phyloP scores from a whole-genome alignment of 1,140 invertebrate species.

The Ericerus pela region DNA sequence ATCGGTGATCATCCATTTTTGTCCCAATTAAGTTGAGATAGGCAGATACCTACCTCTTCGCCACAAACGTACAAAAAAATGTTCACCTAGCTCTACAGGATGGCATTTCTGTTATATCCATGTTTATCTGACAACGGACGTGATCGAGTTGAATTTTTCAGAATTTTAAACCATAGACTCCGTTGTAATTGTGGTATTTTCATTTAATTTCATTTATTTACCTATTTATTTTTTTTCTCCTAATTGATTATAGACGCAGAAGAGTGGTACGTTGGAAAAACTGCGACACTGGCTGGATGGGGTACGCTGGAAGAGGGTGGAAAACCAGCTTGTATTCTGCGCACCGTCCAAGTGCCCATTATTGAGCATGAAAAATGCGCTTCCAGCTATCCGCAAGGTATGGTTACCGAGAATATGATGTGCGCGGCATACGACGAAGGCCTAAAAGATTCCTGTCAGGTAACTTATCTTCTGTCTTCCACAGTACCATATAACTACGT shows the following conservation, averaged over 20 bases:
- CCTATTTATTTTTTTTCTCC: not conserved
- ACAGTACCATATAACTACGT: not conserved
- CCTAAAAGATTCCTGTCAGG: conserved; percentile 70
- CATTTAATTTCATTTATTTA: too few relatives aligned
- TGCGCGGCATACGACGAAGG: conserved; percentile 67
- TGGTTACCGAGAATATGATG: conserved; percentile 74
- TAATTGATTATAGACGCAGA: conserved; percentile 33
- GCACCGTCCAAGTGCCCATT: conserved; percentile 68
- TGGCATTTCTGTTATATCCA: too few relatives aligned
- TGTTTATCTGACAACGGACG: not conserved
- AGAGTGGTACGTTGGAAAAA: conserved; percentile 47
- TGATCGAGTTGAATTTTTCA: not conserved
- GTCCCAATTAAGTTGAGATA: too few relatives aligned
- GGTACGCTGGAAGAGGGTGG: conserved; percentile 66
- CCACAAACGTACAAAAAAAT: too few relatives aligned
- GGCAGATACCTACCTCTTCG: too few relatives aligned
- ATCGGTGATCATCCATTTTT: too few relatives aligned
- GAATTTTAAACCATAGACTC: not conserved
- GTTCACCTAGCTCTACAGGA: too few relatives aligned
- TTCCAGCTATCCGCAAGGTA: conserved; percentile 55
- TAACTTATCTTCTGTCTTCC: conserved; percentile 27
- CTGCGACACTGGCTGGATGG: conserved; percentile 66
- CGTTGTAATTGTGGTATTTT: not conserved
- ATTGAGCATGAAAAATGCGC: conserved; percentile 58
- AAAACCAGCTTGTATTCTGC: conserved; percentile 59